A percentile compares a stretch with the other conserved stretches of the same genome.
Evolutionary conservation across 2,113 vertebrate genomes (phyloP).

Genomic region (Protomyctophum bolini): DNA sequence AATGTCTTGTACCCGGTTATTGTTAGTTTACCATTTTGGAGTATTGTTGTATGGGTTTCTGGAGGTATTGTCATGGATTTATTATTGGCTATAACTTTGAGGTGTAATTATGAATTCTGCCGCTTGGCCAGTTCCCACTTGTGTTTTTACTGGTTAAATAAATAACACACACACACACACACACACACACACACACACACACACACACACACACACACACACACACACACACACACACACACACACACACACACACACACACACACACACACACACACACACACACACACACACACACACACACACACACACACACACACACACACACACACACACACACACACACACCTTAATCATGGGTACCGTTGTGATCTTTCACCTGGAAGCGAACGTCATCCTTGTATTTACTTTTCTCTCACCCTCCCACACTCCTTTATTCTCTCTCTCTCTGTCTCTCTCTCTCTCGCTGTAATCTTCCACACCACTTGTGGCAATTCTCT

Average conservation of each 20-base stretch:
- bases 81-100: too few relatives aligned
- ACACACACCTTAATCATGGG: slow-evolving; percentile 26
- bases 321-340: slow-evolving; percentile 31
- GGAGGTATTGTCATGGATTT: too few relatives aligned
- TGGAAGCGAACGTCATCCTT: slow-evolving; percentile 8
- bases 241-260: slow-evolving; percentile 28
- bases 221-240: slow-evolving; percentile 34
- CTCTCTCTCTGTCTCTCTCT: slow-evolving; percentile 24
- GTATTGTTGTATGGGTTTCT: too few relatives aligned
- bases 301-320: slow-evolving; percentile 29
- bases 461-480: slow-evolving; percentile 54
- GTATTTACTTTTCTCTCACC: neutral
- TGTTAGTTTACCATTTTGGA: too few relatives aligned
- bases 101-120: too few relatives aligned
- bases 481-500: slow-evolving; percentile 37
- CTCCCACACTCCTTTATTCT: slow-evolving; percentile 27
- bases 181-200: slow-evolving; percentile 30
- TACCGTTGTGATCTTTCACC: slow-evolving; percentile 29
- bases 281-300: slow-evolving; percentile 34
- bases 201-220: slow-evolving; percentile 29
- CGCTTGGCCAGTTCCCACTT: too few relatives aligned
- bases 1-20: too few relatives aligned
- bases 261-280: slow-evolving; percentile 26
- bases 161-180: slow-evolving; percentile 26
- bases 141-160: too few relatives aligned